Percentiles rank a stretch among this genome's conserved stretches.
Evolutionary conservation across 1,140 invertebrate species (phyloP).

Genomic region (Lasioglossum albipes): DNA sequence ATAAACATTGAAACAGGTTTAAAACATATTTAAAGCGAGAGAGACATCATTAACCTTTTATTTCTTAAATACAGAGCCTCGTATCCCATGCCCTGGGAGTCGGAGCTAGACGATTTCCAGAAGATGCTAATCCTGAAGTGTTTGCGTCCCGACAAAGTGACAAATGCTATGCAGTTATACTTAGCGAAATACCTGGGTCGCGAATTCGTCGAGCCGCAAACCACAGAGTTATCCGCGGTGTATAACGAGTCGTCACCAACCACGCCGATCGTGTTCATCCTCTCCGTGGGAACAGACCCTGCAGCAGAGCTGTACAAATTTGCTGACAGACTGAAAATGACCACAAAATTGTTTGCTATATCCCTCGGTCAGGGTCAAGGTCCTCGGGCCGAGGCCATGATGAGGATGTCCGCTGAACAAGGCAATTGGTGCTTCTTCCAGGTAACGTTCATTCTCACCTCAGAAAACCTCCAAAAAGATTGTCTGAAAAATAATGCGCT

Average conservation of each 20-base stretch:
- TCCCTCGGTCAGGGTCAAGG: constrained; percentile 88
- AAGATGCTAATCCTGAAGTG: constrained; percentile 87
- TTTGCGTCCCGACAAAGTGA: constrained; percentile 87
- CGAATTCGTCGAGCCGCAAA: constrained; percentile 85
- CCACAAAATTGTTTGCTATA: constrained; percentile 83
- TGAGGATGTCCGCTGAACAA: constrained; percentile 81
- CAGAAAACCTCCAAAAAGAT: too few species aligned
- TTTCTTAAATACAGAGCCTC: constrained; percentile 44
- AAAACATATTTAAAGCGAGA: too few species aligned
- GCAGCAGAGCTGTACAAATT: constrained; percentile 83
- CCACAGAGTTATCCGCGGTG: constrained; percentile 83
- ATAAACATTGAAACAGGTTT: too few species aligned
- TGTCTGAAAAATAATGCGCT: too few species aligned
- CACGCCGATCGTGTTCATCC: constrained; percentile 85
- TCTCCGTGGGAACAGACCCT: constrained; percentile 87
- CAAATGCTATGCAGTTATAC: constrained; percentile 85
- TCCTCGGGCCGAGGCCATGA: constrained; percentile 83
- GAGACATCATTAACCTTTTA: too few species aligned
- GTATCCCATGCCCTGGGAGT: constrained; percentile 82
- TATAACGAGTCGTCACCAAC: constrained; percentile 84
- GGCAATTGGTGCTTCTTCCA: constrained; percentile 86
- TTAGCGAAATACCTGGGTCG: constrained; percentile 82
- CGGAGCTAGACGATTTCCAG: constrained; percentile 83
- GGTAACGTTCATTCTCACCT: constrained; percentile 59
- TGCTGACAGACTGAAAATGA: constrained; percentile 83